phyloP scores from a whole-genome alignment of 2,888 invertebrate genomes.

The Odontocerum albicorne region DNA sequence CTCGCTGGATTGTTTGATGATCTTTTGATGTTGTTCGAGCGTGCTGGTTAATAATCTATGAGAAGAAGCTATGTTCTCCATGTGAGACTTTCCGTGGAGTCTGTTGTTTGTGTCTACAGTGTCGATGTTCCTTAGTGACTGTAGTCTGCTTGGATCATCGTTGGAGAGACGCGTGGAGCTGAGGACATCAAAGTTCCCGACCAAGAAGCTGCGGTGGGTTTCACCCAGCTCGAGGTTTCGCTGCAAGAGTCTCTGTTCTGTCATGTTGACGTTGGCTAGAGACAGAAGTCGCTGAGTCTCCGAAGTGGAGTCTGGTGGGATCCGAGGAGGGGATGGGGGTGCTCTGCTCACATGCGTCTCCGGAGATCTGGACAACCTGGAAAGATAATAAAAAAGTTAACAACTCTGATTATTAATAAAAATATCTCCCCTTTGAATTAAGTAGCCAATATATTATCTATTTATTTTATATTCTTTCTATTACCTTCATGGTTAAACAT shows the following conservation, averaged over 20 bases:
- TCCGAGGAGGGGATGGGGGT: conserved; percentile 47
- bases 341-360: conserved; percentile 49
- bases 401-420: too few species aligned
- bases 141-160: conserved; percentile 50
- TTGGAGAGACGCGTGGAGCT: conserved; percentile 45
- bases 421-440: too few species aligned
- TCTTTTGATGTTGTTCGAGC: conserved; percentile 62
- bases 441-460: too few species aligned
- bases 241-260: conserved; percentile 57
- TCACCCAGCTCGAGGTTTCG: conserved; percentile 56
- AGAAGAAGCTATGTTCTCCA: conserved; percentile 44
- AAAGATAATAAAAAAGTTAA: conserved; percentile 41
- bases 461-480: too few species aligned
- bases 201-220: conserved; percentile 56
- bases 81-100: conserved; percentile 48
- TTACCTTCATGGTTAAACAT: too few species aligned
- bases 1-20: conserved; percentile 67
- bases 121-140: conserved; percentile 55
- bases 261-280: conserved; percentile 57
- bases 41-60: conserved; percentile 56
- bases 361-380: conserved; percentile 52
- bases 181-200: conserved; percentile 48
- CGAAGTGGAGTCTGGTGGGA: conserved; percentile 49
- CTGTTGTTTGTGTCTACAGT: conserved; percentile 54
- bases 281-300: conserved; percentile 57